A percentile compares a stretch with the other conserved stretches of the same genome.
phyloP scores from a whole-genome alignment of 2,888 invertebrate species.

The Netelia fuscicornis region DNA sequence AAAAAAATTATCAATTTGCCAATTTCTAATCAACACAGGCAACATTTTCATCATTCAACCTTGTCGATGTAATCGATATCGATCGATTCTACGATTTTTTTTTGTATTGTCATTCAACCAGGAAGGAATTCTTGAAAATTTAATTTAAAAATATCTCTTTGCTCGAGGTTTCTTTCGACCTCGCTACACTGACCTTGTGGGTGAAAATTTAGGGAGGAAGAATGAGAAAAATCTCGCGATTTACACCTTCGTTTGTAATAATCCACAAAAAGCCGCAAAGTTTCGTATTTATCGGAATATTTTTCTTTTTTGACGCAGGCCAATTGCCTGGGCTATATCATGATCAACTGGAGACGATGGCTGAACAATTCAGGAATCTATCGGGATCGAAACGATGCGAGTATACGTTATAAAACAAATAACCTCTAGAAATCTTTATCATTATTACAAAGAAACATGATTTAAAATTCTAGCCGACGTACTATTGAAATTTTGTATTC shows the following conservation, averaged over 20 bases:
- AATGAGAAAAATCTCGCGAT: background rate
- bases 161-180: slow-evolving; percentile 13
- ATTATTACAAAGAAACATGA: too few species aligned
- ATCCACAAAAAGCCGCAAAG: background rate
- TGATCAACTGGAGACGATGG: slow-evolving; percentile 76
- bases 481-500: background rate
- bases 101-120: background rate
- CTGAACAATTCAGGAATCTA: slow-evolving; percentile 25
- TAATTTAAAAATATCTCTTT: background rate
- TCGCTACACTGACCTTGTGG: slow-evolving; percentile 17
- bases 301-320: slow-evolving; percentile 75
- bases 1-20: background rate
- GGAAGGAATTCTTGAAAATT: background rate
- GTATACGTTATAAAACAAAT: slow-evolving; percentile 11
- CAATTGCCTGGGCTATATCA: slow-evolving; percentile 74
- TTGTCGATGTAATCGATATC: background rate
- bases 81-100: background rate
- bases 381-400: slow-evolving; percentile 60
- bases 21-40: background rate
- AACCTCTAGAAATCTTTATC: too few species aligned
- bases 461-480: background rate
- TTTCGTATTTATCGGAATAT: slow-evolving; percentile 38
- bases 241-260: background rate
- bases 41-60: background rate
- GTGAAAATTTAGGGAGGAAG: slow-evolving; percentile 2